These are phyloP conservation scores for Malurus splendens DNA, from an alignment of 2,797 vertebrate species.

Conservation along the genomic window DNA sequence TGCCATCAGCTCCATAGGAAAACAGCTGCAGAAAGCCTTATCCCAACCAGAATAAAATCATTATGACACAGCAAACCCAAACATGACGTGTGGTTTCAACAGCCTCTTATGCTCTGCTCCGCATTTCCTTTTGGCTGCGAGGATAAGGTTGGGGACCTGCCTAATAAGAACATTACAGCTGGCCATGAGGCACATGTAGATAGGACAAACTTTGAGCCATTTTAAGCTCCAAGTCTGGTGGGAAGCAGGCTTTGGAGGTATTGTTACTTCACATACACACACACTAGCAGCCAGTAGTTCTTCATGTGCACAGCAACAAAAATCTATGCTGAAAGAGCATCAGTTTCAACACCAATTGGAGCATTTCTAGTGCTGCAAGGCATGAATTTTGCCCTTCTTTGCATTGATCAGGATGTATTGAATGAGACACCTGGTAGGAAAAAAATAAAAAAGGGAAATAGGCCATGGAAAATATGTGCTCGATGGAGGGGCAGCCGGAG, in stretches of 20 bases:
- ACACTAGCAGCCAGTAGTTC: background rate
- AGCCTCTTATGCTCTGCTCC: slow-evolving; percentile 39
- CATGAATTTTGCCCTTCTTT: background rate
- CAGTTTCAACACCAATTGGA: background rate
- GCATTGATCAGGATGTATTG: background rate
- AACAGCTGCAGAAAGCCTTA: slow-evolving; percentile 53
- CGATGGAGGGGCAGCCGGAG: background rate
- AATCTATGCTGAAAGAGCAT: background rate
- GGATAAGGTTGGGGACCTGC: slow-evolving; percentile 25
- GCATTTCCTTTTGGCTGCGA: slow-evolving; percentile 46
- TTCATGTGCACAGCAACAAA: background rate
- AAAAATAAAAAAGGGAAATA: background rate
- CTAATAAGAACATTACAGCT: slow-evolving; percentile 23
- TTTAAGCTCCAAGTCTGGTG: slow-evolving; percentile 30
- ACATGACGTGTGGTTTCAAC: slow-evolving; percentile 51
- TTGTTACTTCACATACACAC: background rate
- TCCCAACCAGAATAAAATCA: slow-evolving; percentile 53
- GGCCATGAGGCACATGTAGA: slow-evolving; percentile 3
- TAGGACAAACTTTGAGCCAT: slow-evolving; percentile 27
- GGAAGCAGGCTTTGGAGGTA: slow-evolving; percentile 19
- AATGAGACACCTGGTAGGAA: background rate
- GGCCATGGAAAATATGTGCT: background rate
- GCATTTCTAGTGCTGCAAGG: background rate
- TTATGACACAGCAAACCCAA: slow-evolving; percentile 55
- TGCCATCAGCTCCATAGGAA: slow-evolving; percentile 33